These are phyloP conservation scores for Puma concolor DNA, from an alignment of 2,113 vertebrate genomes.

Conservation along the genomic window DNA sequence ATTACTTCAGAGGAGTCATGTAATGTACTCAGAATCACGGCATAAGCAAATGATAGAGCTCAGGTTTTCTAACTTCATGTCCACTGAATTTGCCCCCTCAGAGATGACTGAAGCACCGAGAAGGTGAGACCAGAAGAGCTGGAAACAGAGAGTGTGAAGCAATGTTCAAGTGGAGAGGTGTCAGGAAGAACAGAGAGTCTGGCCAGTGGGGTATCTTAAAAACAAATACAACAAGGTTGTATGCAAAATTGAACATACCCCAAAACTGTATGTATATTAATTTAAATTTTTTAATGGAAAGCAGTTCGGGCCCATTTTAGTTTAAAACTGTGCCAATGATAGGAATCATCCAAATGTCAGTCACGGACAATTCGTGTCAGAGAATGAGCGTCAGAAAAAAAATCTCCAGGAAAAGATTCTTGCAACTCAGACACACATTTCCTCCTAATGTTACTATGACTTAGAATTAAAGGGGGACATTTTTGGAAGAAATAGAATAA, in stretches of 20 bases:
- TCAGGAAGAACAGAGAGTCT: fast-evolving
- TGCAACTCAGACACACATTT: neutral
- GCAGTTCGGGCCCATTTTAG: neutral
- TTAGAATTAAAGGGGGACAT: neutral
- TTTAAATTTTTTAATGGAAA: neutral
- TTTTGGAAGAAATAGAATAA: neutral
- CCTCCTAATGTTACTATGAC: neutral
- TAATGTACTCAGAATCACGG: neutral
- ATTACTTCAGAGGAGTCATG: neutral
- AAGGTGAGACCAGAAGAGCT: neutral
- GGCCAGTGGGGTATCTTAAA: neutral
- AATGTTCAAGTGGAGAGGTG: neutral
- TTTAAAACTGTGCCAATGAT: neutral
- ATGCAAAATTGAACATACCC: neutral
- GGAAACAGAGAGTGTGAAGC: neutral
- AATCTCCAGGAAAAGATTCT: neutral
- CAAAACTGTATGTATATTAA: neutral
- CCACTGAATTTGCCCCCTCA: neutral
- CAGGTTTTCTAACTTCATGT: neutral
- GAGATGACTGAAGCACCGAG: neutral
- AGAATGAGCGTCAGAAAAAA: neutral
- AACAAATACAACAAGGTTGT: neutral
- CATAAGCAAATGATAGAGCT: neutral
- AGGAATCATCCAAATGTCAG: neutral
- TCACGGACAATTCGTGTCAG: neutral